phyloP scores from a whole-genome alignment of 2,888 invertebrate genomes.

The Camptogramma bilineatum region DNA sequence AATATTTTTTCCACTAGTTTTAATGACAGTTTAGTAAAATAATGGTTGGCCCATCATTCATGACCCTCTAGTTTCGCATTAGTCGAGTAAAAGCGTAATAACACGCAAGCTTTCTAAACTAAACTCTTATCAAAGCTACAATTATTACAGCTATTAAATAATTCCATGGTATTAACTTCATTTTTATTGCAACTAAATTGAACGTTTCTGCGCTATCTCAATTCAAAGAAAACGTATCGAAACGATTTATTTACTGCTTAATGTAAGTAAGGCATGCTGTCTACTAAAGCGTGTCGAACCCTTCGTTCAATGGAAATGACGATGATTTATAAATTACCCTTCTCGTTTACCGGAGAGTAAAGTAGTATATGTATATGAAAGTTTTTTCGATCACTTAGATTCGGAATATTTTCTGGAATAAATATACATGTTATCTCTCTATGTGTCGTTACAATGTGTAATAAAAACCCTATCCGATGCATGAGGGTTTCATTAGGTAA shows the following conservation, averaged over 20 bases:
- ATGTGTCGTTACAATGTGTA: no score
- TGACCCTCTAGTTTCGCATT: neutral
- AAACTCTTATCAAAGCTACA: slow-evolving; percentile 47
- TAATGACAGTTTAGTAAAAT: neutral
- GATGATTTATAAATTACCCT: neutral
- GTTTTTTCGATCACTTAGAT: no score
- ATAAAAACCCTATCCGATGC: no score
- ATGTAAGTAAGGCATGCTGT: slow-evolving; percentile 51
- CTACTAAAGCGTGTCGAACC: slow-evolving; percentile 6
- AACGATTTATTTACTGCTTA: slow-evolving; percentile 73
- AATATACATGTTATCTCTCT: no score
- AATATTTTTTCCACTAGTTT: neutral
- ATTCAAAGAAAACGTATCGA: slow-evolving; percentile 65
- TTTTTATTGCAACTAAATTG: slow-evolving; percentile 67
- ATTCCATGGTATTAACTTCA: slow-evolving; percentile 57
- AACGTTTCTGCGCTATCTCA: slow-evolving; percentile 66
- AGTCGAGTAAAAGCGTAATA: slow-evolving; percentile 38
- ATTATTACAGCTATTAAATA: slow-evolving; percentile 55
- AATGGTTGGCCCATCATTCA: neutral
- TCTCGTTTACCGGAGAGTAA: neutral
- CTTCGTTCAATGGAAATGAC: neutral
- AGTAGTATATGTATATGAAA: no score
- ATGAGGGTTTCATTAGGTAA: no score
- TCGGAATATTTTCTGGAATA: no score
- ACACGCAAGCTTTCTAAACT: slow-evolving; percentile 50